phyloP scores from a whole-genome alignment of 2,888 invertebrate species.

The Drosophila engyochracea region DNA sequence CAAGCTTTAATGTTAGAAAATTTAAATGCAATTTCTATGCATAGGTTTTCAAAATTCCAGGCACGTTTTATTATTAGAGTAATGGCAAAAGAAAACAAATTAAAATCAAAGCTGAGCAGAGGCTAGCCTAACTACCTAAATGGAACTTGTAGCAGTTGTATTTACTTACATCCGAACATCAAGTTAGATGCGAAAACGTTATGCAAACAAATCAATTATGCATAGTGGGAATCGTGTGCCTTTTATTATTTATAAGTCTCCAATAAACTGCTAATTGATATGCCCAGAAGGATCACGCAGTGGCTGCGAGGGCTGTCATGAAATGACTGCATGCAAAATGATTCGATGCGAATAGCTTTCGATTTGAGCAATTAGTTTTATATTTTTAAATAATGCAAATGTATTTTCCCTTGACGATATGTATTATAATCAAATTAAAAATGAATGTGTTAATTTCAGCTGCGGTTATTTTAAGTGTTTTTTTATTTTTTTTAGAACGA shows the following conservation, averaged over 20 bases:
- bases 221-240: slow-evolving; percentile 37
- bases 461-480: neutral
- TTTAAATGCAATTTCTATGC: slow-evolving; percentile 23
- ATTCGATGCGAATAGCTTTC: slow-evolving; percentile 29
- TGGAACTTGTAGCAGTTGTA: slow-evolving; percentile 26
- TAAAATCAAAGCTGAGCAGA: neutral
- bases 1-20: slow-evolving; percentile 16
- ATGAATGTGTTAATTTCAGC: slow-evolving; percentile 9
- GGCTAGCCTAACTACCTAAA: neutral
- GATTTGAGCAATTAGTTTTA: slow-evolving; percentile 15
- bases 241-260: slow-evolving; percentile 22
- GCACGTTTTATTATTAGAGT: slow-evolving; percentile 11
- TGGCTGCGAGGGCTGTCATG: slow-evolving; percentile 25
- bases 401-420: neutral
- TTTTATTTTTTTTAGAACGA: neutral
- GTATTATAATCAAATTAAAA: slow-evolving; percentile 1
- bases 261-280: slow-evolving; percentile 40
- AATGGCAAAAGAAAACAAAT: slow-evolving; percentile 4
- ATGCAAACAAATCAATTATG: slow-evolving; percentile 54
- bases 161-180: slow-evolving; percentile 9
- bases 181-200: slow-evolving; percentile 13
- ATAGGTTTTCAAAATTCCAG: slow-evolving; percentile 13
- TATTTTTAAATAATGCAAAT: slow-evolving; percentile 14
- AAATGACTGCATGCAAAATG: slow-evolving; percentile 37
- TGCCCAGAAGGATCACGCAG: slow-evolving; percentile 51